These are phyloP conservation scores for Carassius gibelio DNA, from an alignment of 2,113 vertebrate genomes.

Conservation along the genomic window DNA sequence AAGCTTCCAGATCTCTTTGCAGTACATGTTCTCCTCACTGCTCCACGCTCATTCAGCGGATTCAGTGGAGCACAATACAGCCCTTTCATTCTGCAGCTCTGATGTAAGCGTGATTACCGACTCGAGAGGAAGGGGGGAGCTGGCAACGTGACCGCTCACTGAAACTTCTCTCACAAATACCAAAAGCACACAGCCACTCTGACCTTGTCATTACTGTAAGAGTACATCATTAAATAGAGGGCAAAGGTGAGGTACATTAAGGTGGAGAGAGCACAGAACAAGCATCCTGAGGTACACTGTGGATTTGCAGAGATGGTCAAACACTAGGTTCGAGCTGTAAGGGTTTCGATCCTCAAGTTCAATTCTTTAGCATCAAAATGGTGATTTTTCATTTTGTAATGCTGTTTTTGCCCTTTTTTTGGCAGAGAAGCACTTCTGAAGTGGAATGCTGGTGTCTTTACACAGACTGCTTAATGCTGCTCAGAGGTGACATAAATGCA, in stretches of 20 bases:
- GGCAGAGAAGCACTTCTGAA: background rate
- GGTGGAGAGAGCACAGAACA: slow-evolving; percentile 2
- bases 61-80: slow-evolving; percentile 51
- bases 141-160: slow-evolving; percentile 19
- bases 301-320: background rate
- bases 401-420: no score
- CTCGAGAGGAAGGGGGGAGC: background rate
- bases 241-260: slow-evolving; percentile 18
- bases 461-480: background rate
- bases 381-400: background rate
- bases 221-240: slow-evolving; percentile 16
- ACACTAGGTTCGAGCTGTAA: background rate
- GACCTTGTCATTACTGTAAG: slow-evolving; percentile 32
- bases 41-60: slow-evolving; percentile 32
- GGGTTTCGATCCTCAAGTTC: background rate
- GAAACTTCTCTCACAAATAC: slow-evolving; percentile 9
- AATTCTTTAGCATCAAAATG: slow-evolving; percentile 2
- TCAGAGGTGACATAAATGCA: no score
- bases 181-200: slow-evolving; percentile 38
- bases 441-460: background rate
- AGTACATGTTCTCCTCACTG: slow-evolving; percentile 30
- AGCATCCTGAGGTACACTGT: background rate
- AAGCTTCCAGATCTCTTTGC: slow-evolving; percentile 31
- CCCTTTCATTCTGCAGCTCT: slow-evolving; percentile 44
- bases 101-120: slow-evolving; percentile 47